Evolutionary conservation across 2,888 invertebrate species (phyloP).

Genomic region (Apodemia zela): DNA sequence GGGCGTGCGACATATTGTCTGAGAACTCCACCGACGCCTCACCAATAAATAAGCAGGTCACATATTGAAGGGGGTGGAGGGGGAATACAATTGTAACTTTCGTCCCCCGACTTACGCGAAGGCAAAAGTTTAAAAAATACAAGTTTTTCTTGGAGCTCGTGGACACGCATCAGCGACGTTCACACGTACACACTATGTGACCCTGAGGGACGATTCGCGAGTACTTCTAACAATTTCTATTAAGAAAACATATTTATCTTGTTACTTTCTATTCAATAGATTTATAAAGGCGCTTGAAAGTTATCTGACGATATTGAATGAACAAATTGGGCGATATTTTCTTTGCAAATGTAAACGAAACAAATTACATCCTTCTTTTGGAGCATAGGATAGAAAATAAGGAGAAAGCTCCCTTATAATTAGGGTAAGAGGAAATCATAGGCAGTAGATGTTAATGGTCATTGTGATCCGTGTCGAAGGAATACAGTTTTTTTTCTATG

Average conservation of each 20-base stretch:
- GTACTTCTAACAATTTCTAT: slow-evolving; percentile 30
- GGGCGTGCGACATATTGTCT: slow-evolving; percentile 74
- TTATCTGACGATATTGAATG: background rate
- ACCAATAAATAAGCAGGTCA: slow-evolving; percentile 80
- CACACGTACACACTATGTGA: slow-evolving; percentile 46
- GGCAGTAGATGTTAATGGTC: too few species aligned
- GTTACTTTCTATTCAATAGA: slow-evolving; percentile 8
- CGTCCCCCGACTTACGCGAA: slow-evolving; percentile 64
- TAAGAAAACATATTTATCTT: slow-evolving; percentile 21
- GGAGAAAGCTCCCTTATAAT: too few species aligned
- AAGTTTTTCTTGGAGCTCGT: slow-evolving; percentile 55
- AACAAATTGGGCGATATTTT: background rate
- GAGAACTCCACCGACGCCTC: slow-evolving; percentile 73
- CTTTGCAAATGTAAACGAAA: background rate
- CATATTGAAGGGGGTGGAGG: slow-evolving; percentile 76
- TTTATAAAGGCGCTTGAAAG: background rate
- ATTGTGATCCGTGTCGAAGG: too few species aligned
- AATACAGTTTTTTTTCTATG: too few species aligned
- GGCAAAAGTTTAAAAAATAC: slow-evolving; percentile 79
- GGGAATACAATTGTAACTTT: slow-evolving; percentile 79
- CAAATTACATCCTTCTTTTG: too few species aligned
- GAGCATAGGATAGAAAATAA: too few species aligned
- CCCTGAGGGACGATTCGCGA: slow-evolving; percentile 38
- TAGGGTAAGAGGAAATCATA: too few species aligned
- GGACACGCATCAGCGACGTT: slow-evolving; percentile 45